Base-by-base conservation (phyloP, 2,113 vertebrate species). In the Edolisoma coerulescens region DNA sequence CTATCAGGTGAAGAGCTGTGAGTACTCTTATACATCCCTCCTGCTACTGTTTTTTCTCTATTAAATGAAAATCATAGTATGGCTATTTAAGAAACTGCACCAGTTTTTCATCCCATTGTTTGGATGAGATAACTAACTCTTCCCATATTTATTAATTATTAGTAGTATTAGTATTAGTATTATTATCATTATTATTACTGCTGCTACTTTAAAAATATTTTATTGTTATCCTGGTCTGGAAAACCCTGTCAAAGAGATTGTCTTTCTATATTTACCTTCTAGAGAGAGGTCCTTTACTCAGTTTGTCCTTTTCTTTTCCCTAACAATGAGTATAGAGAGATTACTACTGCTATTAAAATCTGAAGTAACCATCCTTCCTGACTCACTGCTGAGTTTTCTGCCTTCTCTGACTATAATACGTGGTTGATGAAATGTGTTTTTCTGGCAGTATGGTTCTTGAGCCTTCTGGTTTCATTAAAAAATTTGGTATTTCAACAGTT, bases 401-500 rank as follows among this genome's bases (percentile, higher is more conserved):
- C 80, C 83, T 87, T 91, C 76, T 95, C 90, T 88, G 69, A 94
- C 87, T 79, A 60, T 70, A 92, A 86, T 42, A 87, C 7, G 33
- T 87, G 64, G 42, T 90, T 93, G 90, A 83, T 70, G 75, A 94
- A 89, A 82, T 91, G 91, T 19, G 5, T 95, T 93, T 94, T 89
- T 67, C 93, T 93, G 97, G 91, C 97, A 96, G 76, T 75, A 97
- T 71, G 73, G 74, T 92, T 76, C 97, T 89, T 75, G 68, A 91
- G 89, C 39, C 80, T 92, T 93, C 90, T 97, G 96, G 69, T 89
- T 95, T 79, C 57, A 45, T 90, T 94, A 95, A 97, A 95, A 86
- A 57, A 41, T 76, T 97, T 93, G 57, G 75, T 95, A 82, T 97
- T 97, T 95, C 97, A 94, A 96, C 60, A 96, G 37, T 92, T 94